These are phyloP conservation scores for Elachura formosa DNA, from an alignment of 2,113 vertebrate species.

Conservation along the genomic window DNA sequence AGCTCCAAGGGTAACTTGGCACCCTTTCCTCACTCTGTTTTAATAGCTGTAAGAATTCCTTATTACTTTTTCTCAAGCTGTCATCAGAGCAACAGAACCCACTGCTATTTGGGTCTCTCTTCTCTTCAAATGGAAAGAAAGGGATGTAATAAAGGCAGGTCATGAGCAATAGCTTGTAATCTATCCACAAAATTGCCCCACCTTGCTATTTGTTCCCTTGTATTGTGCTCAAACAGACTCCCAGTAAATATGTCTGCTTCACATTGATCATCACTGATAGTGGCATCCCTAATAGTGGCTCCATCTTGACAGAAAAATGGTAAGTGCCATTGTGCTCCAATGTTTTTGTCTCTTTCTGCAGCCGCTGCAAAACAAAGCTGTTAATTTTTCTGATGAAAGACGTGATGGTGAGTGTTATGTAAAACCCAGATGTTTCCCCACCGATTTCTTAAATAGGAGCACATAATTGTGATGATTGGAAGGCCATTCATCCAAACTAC, in stretches of 20 bases:
- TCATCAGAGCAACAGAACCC: slow-evolving; percentile 59
- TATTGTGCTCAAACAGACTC: slow-evolving; percentile 25
- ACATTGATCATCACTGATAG: slow-evolving; percentile 42
- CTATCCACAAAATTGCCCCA: slow-evolving; percentile 30
- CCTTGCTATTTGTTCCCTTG: slow-evolving; percentile 45
- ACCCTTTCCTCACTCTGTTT: slow-evolving; percentile 56
- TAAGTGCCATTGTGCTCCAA: neutral
- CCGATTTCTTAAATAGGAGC: slow-evolving; percentile 54
- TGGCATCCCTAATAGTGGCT: slow-evolving; percentile 16
- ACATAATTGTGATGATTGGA: slow-evolving; percentile 18
- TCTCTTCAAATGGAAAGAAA: slow-evolving; percentile 23
- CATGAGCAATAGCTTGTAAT: slow-evolving; percentile 50
- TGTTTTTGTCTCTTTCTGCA: slow-evolving; percentile 45
- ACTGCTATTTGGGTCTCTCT: slow-evolving; percentile 49
- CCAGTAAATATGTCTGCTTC: slow-evolving; percentile 42
- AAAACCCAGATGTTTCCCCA: slow-evolving; percentile 64
- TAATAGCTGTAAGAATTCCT: slow-evolving; percentile 61
- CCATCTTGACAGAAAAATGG: slow-evolving; percentile 57
- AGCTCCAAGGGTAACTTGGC: slow-evolving; percentile 49
- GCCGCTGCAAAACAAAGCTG: slow-evolving; percentile 38
- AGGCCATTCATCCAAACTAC: slow-evolving; percentile 24
- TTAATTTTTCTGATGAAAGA: slow-evolving; percentile 64
- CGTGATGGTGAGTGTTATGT: neutral
- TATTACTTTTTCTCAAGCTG: slow-evolving; percentile 58
- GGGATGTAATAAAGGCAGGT: slow-evolving; percentile 28